Conservation (phyloP, 2,113 vertebrate genomes). For the Sebastes fasciatus region DNA sequence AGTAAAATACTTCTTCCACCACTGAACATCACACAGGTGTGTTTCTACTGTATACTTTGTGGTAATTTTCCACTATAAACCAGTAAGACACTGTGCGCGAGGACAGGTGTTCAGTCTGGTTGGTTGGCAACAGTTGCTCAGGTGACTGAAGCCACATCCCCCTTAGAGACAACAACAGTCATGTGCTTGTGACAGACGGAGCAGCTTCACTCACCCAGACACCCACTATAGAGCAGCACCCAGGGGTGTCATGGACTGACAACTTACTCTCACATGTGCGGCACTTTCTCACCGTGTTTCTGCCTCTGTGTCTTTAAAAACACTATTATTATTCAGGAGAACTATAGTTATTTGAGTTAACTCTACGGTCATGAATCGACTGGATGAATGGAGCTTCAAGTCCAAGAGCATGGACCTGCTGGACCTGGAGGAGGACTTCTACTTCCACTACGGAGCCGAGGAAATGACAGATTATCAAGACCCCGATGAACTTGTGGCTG, state of each 20-base stretch:
- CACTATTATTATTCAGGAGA: neutral
- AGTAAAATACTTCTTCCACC: neutral
- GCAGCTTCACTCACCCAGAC: constrained; percentile 1
- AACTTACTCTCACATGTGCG: neutral
- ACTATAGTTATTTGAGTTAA: neutral
- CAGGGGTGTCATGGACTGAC: constrained; percentile 19
- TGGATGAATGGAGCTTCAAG: constrained; percentile 74
- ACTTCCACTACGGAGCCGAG: constrained; percentile 76
- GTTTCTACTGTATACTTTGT: neutral
- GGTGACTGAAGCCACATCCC: constrained; percentile 59
- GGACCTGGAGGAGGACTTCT: constrained; percentile 81
- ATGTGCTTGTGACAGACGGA: constrained; percentile 56
- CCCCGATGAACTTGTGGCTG: constrained; percentile 78
- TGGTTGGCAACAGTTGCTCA: constrained; percentile 52
- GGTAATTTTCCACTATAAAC: neutral
- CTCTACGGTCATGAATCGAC: constrained; percentile 68
- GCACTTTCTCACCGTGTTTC: neutral
- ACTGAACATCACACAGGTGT: neutral
- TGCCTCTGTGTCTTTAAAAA: neutral
- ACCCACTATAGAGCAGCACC: neutral
- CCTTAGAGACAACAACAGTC: constrained; percentile 24
- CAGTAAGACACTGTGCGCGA: neutral
- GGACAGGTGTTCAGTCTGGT: constrained; percentile 45
- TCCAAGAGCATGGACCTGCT: constrained; percentile 73
- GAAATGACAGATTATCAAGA: constrained; percentile 79